A percentile compares a stretch with the other conserved stretches of the same genome.
phyloP scores from a whole-genome alignment of 2,113 vertebrate genomes.

The Misgurnus mizolepis region DNA sequence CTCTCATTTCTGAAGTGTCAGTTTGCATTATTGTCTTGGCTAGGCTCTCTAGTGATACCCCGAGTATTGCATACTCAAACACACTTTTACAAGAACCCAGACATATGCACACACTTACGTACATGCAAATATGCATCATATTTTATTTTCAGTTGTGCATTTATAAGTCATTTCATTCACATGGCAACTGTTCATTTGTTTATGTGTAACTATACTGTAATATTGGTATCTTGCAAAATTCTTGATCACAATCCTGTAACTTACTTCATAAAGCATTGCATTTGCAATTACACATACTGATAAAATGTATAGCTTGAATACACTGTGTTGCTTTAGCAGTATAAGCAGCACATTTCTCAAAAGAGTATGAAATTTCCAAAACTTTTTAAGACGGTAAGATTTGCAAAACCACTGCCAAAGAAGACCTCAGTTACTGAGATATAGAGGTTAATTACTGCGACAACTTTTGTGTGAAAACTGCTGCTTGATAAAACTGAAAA shows the following conservation, averaged over 20 bases:
- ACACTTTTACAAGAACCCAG: constrained; percentile 42
- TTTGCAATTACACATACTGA: no score
- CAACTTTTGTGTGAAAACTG: background rate
- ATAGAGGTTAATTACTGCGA: background rate
- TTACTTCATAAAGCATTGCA: no score
- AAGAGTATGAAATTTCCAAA: no score
- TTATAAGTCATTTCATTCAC: background rate
- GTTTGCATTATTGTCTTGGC: constrained; percentile 98
- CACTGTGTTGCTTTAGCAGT: no score
- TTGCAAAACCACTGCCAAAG: no score
- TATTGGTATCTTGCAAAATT: no score
- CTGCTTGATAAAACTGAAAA: background rate
- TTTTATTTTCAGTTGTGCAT: background rate
- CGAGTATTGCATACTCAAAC: constrained; percentile 60
- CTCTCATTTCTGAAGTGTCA: constrained; percentile 99
- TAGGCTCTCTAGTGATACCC: constrained; percentile 94
- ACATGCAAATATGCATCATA: background rate
- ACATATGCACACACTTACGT: constrained; percentile 38
- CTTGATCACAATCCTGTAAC: no score
- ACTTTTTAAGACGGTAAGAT: no score
- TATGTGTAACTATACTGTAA: no score
- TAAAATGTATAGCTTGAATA: background rate
- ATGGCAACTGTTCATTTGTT: no score
- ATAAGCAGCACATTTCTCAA: no score
- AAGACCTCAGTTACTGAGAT: background rate